These are phyloP conservation scores for Chamaetylas fuelleborni DNA, from an alignment of 2,113 vertebrate genomes.

Conservation along the genomic window DNA sequence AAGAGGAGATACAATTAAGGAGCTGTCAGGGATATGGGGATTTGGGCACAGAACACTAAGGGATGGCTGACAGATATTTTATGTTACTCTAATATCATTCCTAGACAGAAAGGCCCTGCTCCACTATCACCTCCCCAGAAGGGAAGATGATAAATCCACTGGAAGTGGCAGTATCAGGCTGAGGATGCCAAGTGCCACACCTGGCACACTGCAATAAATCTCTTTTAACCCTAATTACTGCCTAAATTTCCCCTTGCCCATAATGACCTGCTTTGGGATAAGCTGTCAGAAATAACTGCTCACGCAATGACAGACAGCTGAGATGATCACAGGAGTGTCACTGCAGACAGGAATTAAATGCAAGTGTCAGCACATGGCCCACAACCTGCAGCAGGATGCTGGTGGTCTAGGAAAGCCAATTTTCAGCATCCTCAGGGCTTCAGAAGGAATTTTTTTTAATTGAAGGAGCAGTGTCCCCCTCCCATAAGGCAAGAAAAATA, in stretches of 20 bases:
- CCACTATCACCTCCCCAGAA: not conserved
- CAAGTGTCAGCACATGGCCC: not conserved
- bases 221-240: not conserved
- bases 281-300: not conserved
- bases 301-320: not conserved
- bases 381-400: not conserved
- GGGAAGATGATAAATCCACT: not conserved
- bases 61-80: not conserved
- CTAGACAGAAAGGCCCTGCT: not conserved
- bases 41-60: not conserved
- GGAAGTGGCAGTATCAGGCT: not conserved
- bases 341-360: not conserved
- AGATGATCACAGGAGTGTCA: not conserved
- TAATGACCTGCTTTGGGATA: not conserved
- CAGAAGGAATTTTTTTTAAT: not conserved
- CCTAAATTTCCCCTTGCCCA: not conserved
- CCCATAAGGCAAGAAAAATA: not conserved
- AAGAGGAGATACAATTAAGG: not conserved
- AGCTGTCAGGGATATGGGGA: not conserved
- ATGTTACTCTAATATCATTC: not conserved
- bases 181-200: not conserved
- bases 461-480: not conserved
- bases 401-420: not conserved
- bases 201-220: not conserved
- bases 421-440: not conserved